Percentiles rank a stretch among this genome's conserved stretches.
phyloP scores from a whole-genome alignment of 2,113 vertebrate genomes.

The Mesitornis unicolor region DNA sequence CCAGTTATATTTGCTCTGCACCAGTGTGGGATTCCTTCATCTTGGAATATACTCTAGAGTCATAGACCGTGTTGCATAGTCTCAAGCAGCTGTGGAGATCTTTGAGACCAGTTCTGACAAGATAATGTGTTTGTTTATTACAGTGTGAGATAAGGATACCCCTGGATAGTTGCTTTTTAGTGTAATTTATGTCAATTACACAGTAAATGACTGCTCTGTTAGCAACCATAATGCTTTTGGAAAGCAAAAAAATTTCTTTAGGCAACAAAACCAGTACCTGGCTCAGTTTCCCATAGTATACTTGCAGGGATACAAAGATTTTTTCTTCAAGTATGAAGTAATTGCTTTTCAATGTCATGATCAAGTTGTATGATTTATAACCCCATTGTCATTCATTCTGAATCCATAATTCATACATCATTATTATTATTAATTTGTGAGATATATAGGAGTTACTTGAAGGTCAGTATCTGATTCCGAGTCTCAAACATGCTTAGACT shows the following conservation, averaged over 20 bases:
- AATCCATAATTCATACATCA: constrained; percentile 57
- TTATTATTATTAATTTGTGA: constrained; percentile 61
- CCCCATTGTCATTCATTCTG: constrained; percentile 52
- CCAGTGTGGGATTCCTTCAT: neutral
- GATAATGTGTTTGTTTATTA: neutral
- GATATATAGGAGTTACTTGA: constrained; percentile 62
- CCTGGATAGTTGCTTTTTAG: neutral
- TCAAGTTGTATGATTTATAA: constrained; percentile 57
- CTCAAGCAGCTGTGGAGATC: neutral
- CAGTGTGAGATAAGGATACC: neutral
- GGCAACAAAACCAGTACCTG: neutral
- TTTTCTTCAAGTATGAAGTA: constrained; percentile 28
- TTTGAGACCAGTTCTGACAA: neutral
- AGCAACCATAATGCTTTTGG: neutral
- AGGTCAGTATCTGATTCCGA: constrained; percentile 45
- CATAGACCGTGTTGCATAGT: neutral
- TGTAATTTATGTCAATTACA: neutral
- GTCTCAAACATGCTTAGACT: neutral
- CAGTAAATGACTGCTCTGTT: neutral
- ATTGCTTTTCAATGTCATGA: constrained; percentile 58
- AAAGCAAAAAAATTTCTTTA: neutral
- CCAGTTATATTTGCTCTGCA: neutral
- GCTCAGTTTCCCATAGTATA: neutral
- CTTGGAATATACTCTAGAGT: neutral
- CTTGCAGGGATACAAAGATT: neutral